Evolutionary conservation across 2,888 invertebrate species (phyloP), one percentile per base, ranked within the genome.

Genomic region (Dicyrtoma fusca): DNA sequence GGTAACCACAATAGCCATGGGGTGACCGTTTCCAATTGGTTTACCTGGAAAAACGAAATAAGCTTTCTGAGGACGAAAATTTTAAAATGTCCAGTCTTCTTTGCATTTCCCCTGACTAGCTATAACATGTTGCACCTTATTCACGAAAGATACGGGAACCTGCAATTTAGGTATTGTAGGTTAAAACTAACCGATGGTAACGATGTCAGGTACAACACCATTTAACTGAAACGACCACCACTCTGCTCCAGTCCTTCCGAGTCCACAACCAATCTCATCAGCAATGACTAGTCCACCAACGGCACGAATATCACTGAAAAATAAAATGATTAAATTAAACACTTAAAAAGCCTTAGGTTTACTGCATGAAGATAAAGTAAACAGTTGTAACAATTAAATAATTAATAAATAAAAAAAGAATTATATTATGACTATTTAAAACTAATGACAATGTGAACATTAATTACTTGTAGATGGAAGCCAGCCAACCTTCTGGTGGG

Each of bases 11-110:
- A 86, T 87, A 17, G 88, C 84, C 11, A 88, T 84, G 0, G 88
- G 88, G 80, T 85, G 84, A 10, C 86, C 88, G 81, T 88, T 88
- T 10, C 87, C 88, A 85, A 88, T 87, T 23, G 88, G 87, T 79
- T 88, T 76, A 13, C 72, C 75, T 75, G 19, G 10, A 14, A 47
- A 3, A 34, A 8, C 3, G 8, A 34, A 34, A n/a, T n/a, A n/a
- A n/a, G n/a, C n/a, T n/a, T n/a, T n/a, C n/a, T n/a, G n/a, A n/a
- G n/a, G n/a, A n/a, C n/a, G n/a, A n/a, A n/a, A n/a, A n/a, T n/a
- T n/a, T n/a, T n/a, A n/a, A n/a, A n/a, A n/a, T n/a, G n/a, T n/a
- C n/a, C n/a, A n/a, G n/a, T n/a, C n/a, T n/a, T n/a, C n/a, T n/a
- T n/a, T n/a, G n/a, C n/a, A n/a, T n/a, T n/a, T n/a, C n/a, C n/a